Evolutionary conservation across 1,140 invertebrate species (phyloP), one percentile per base, ranked within the genome.

Genomic region (Hesperophylax magnus): DNA sequence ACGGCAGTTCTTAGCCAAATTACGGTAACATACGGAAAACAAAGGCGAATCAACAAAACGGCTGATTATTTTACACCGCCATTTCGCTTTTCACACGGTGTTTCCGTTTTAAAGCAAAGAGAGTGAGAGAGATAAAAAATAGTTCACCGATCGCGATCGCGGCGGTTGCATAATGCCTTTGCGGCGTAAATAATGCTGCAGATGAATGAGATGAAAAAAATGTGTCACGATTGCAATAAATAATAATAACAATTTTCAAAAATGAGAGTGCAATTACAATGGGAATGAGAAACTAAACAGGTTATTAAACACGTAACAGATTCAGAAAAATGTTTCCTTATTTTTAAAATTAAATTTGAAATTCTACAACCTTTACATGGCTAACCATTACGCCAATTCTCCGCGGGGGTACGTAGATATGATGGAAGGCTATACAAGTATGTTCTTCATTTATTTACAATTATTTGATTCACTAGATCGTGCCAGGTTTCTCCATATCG

Each of bases 41-140:
- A 76, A 76, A 58, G 56, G 56, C 53, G 56, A 22, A 27, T 20
- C 18, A 52, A 76, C 54, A 76, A 60, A 76, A 76, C 34, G 56
- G 72, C 11, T 34, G 69, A 60, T 76, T 76, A 60, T 58, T 76
- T 18, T 76, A 61, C 53, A 60, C 24, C 6, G 53, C 52, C 72
- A 61, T 76, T 76, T 76, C 72, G 72, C 72, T 76, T 76, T 76
- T 76, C 72, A 39, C 72, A 76, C 72, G 72, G 27, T 34, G 72
- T 76, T 76, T 58, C 72, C 56, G 54, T 76, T 76, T 76, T 58
- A 39, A 17, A 1, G 54, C 72, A 61, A 24, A 17, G 31, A 76
- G 54, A 76, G 72, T 58, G 54, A 76, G 72, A 60, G 54, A 75
- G 54, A 76, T 34, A 76, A 60, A 58, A 76, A 76, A 76, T 76